Base-by-base conservation (phyloP, 53 echinoderm and acorn worm genomes). In the Pentamera pediparva region DNA sequence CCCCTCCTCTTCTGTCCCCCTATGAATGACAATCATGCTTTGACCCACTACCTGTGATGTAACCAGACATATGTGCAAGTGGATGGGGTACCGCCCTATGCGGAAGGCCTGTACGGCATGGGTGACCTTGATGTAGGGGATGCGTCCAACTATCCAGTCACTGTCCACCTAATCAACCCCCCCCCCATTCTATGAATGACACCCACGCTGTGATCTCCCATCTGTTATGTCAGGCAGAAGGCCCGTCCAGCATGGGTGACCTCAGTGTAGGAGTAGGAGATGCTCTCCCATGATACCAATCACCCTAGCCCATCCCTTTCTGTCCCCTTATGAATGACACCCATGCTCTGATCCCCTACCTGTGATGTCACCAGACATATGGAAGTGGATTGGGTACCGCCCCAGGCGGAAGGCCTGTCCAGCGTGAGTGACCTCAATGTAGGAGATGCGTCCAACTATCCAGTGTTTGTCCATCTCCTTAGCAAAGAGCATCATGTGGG, bases 31-130 rank as follows among this genome's bases (percentile, higher is more conserved):
- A n/a, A n/a, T n/a, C n/a, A n/a, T n/a, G n/a, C n/a, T n/a, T n/a
- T n/a, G n/a, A n/a, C n/a, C 89, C n/a, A n/a, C n/a, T n/a, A 4
- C 91, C 98, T 0, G 56, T 59, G 45, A 92, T 86, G 36, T 98
- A 56, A 11, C 98, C 98, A 55, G 86, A 91, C 60, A 98, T 84
- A 79, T 91, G n/a, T n/a, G 91, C 71, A 89, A 98, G 62, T 98
- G 85, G n/a, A 98, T 98, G 2, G 98, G 98, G 65, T 91, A 91
- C 5, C 91, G 84, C 17, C 91, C 98, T 7, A 98, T 81, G 6
- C 91, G 82, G 88, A 88, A 98, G 13, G 98, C 98, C 48, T 98
- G 98, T 20, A 91, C 98, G 21, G 89, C 98, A 27, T 91, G 98
- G 6, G 88, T 91, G 50, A 92, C 91, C 76, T 98, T 91, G n/a